phyloP scores from a whole-genome alignment of 2,113 vertebrate species.

The Pseudorasbora parva region DNA sequence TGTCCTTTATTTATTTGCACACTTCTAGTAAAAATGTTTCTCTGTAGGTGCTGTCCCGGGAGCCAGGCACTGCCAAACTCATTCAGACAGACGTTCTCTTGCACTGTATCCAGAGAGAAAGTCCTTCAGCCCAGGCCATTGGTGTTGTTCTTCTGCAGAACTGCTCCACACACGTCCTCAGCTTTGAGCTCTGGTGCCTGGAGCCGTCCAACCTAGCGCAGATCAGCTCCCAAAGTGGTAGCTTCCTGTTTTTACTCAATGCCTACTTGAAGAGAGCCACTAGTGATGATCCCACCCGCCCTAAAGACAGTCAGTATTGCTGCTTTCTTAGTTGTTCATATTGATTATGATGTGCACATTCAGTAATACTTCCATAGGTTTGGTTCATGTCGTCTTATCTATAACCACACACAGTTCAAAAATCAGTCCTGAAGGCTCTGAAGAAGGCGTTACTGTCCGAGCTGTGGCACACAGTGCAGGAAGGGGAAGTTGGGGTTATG shows the following conservation, averaged over 20 bases:
- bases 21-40: not conserved
- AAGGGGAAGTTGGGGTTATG: not conserved
- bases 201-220: conserved; percentile 57
- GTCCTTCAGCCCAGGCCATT: conserved; percentile 63
- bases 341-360: not conserved
- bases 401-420: conserved; percentile 71
- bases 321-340: not conserved
- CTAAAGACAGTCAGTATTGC: conserved; percentile 66
- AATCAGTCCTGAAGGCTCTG: conserved; percentile 70
- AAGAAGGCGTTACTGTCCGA: conserved; percentile 78
- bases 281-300: conserved; percentile 63
- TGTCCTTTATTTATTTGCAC: not conserved
- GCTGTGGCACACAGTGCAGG: conserved; percentile 71
- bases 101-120: conserved; percentile 77
- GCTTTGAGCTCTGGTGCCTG: conserved; percentile 89
- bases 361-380: not conserved
- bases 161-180: conserved; percentile 82
- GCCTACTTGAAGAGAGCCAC: conserved; percentile 75
- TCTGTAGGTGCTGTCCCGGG: conserved; percentile 67
- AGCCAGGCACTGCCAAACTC: conserved; percentile 74
- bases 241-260: conserved; percentile 78
- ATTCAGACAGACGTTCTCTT: conserved; percentile 76
- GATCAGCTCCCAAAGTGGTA: conserved; percentile 66
- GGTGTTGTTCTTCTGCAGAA: conserved; percentile 77
- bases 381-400: not conserved